Evolutionary conservation across 2,888 invertebrate genomes (phyloP), one percentile per base, ranked within the genome.

Genomic region (Orchesellides sinensis): DNA sequence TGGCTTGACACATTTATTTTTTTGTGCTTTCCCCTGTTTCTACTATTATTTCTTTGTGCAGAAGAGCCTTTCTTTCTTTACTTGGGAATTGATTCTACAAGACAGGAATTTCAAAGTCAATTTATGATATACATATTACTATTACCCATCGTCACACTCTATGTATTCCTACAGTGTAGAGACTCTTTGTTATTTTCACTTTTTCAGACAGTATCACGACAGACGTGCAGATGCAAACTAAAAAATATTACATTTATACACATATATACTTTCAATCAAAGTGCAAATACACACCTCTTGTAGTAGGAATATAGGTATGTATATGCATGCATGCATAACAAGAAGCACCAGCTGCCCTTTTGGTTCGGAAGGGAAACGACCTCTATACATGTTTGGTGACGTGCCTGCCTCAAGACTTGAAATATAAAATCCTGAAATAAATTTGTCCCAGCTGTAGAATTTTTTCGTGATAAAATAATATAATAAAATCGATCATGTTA

Each of bases 21-120:
- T 63, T n/a, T n/a, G n/a, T 49, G 23, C 59, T 73, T 61, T 35
- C 21, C 32, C 40, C 14, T 3, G 8, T 21, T 52, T 23, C 56
- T 27, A 19, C 25, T 56, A 29, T 32, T 56, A 14, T 17, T 12
- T 17, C 35, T 45, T 68, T 14, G 49, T 52, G 27, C 12, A 27
- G 29, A 49, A 25, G 12, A 1, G 19, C 40, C 29, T 23, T 29
- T 17, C 47, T 29, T 61, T 52, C 27, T 70, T 59, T 72, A 29
- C 72, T 25, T 52, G 49, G 73, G 73, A 73, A 73, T 73, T 73
- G 73, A 73, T 63, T 73, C 63, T 73, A 73, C 73, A 63, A 73
- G 73, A 73, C 63, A 73, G 63, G 73, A 73, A 73, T 73, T 63
- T 73, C 73, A 73, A 73, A 73, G 73, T 73, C 73, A 73, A 73